Percentiles rank a stretch among this genome's conserved stretches.
phyloP scores from a whole-genome alignment of 2,113 vertebrate species.

The Alectura lathami region DNA sequence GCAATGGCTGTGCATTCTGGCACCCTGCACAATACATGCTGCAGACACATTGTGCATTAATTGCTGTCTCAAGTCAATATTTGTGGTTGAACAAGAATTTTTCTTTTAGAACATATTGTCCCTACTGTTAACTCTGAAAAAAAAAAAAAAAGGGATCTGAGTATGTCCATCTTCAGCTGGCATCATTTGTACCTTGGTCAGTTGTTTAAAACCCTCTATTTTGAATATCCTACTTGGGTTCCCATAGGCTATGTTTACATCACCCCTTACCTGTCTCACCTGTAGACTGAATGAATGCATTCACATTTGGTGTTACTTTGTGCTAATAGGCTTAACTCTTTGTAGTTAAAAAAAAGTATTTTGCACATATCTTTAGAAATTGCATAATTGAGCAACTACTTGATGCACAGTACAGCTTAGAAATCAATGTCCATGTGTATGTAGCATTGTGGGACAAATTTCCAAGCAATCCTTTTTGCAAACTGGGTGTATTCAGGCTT shows the following conservation, averaged over 20 bases:
- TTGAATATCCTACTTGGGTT: background rate
- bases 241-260: background rate
- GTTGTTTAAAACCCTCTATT: background rate
- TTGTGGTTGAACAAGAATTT: background rate
- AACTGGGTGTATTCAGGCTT: background rate
- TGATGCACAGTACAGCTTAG: background rate
- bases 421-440: background rate
- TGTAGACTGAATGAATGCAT: background rate
- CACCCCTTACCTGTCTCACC: background rate
- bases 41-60: background rate
- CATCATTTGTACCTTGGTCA: background rate
- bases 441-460: background rate
- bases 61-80: background rate
- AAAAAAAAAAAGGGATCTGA: background rate
- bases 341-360: background rate
- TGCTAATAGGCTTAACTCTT: background rate
- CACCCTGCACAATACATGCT: accelerated
- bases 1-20: background rate
- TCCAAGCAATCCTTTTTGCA: background rate
- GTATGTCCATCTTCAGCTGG: background rate
- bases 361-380: background rate
- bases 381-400: background rate
- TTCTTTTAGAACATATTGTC: background rate
- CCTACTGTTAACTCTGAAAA: background rate
- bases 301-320: background rate